phyloP scores from a whole-genome alignment of 1,140 invertebrate species.

The Euborellia annulipes region DNA sequence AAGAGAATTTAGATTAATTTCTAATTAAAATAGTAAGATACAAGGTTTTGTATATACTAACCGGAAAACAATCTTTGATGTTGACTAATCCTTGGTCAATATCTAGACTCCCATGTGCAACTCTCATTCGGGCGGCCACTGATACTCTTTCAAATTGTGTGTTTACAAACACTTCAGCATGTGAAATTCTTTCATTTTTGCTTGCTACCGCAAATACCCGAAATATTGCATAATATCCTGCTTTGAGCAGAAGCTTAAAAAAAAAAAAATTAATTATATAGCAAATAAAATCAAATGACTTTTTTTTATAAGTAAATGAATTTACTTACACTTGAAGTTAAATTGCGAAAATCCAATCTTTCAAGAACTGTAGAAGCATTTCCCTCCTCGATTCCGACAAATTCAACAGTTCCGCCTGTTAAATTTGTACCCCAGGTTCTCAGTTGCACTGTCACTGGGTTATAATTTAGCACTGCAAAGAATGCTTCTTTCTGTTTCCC shows the following conservation, averaged over 20 bases:
- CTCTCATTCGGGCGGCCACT: slow-evolving; percentile 41
- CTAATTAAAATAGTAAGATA: slow-evolving; percentile 1
- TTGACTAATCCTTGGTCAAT: slow-evolving; percentile 45
- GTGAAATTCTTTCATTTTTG: slow-evolving; percentile 47
- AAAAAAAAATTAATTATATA: slow-evolving; percentile 6
- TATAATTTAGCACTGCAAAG: slow-evolving; percentile 59
- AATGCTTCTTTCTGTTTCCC: slow-evolving; percentile 46
- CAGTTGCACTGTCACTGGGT: slow-evolving; percentile 53
- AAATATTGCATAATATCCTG: slow-evolving; percentile 55
- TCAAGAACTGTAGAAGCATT: slow-evolving; percentile 33
- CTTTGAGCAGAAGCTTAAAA: slow-evolving; percentile 38
- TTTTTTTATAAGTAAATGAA: not conserved
- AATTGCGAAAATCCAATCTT: slow-evolving; percentile 30
- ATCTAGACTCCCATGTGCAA: slow-evolving; percentile 39
- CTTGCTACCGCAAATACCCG: slow-evolving; percentile 52
- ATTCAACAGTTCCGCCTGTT: slow-evolving; percentile 43
- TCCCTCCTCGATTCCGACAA: slow-evolving; percentile 52
- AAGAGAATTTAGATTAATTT: not conserved
- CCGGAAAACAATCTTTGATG: slow-evolving; percentile 71
- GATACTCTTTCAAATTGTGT: slow-evolving; percentile 54
- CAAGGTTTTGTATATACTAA: slow-evolving; percentile 41
- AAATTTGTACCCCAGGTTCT: slow-evolving; percentile 50
- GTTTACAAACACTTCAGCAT: slow-evolving; percentile 52
- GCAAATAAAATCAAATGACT: too few species aligned
- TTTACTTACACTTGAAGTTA: slow-evolving; percentile 29